phyloP scores from a whole-genome alignment of 2,888 invertebrate species.

The Yponomeuta malinellus region DNA sequence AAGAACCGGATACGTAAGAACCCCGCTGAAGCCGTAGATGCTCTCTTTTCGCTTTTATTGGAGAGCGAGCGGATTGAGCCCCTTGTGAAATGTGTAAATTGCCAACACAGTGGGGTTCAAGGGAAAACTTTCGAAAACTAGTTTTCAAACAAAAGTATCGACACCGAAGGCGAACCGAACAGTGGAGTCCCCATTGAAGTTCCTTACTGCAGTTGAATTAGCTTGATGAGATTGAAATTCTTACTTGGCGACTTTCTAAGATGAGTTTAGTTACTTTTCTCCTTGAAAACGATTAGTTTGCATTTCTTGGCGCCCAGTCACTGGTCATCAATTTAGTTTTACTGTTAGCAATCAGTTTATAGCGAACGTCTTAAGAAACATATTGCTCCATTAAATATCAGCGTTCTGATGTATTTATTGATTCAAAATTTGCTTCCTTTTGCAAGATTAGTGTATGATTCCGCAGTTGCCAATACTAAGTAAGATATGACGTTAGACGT shows the following conservation, averaged over 20 bases:
- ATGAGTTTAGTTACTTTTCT: not conserved
- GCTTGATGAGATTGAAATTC: not conserved
- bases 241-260: not conserved
- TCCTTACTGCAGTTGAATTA: not conserved
- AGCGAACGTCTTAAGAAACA: too few species aligned
- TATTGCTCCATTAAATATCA: not conserved
- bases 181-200: slow-evolving; percentile 17
- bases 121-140: slow-evolving; percentile 43
- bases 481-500: too few species aligned
- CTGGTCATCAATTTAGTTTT: too few species aligned
- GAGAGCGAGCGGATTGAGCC: slow-evolving; percentile 40
- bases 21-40: not conserved
- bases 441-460: too few species aligned
- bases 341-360: too few species aligned
- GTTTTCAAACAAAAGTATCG: slow-evolving; percentile 35
- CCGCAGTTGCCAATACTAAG: too few species aligned
- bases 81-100: slow-evolving; percentile 53
- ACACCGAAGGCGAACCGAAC: slow-evolving; percentile 40
- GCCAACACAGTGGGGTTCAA: slow-evolving; percentile 49
- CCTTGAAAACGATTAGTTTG: not conserved
- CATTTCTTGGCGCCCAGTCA: too few species aligned
- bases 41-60: slow-evolving; percentile 39
- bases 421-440: too few species aligned
- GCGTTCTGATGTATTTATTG: too few species aligned
- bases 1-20: not conserved